A percentile compares a stretch with the other conserved stretches of the same genome.
phyloP scores from a whole-genome alignment of 2,797 vertebrate species.

The Falco naumanni region DNA sequence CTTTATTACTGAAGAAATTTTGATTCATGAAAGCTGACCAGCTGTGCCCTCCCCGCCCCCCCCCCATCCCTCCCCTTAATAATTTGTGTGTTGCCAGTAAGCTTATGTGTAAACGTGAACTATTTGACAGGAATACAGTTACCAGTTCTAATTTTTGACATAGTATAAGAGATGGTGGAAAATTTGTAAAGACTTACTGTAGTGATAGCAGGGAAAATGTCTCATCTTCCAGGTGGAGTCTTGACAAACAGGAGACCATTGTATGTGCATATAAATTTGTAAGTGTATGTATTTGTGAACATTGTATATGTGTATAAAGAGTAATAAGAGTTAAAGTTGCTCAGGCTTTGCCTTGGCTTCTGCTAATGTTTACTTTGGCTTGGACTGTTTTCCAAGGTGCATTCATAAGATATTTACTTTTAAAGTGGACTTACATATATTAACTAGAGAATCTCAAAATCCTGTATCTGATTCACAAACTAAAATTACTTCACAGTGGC shows the following conservation, averaged over 20 bases:
- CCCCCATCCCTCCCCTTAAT: background rate
- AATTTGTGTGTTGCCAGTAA: background rate
- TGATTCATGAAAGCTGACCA: slow-evolving; percentile 48
- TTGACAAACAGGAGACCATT: background rate
- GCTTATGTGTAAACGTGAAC: background rate
- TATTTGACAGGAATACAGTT: background rate
- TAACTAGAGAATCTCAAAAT: background rate
- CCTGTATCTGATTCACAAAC: background rate
- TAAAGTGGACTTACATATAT: background rate
- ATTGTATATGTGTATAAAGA: background rate
- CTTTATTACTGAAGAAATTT: slow-evolving; percentile 50
- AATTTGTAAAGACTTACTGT: background rate
- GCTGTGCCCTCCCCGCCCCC: background rate
- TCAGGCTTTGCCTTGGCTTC: background rate
- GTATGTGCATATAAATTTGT: background rate
- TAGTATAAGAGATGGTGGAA: background rate
- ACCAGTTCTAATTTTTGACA: slow-evolving; percentile 12
- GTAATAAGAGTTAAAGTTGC: background rate
- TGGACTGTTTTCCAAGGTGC: background rate
- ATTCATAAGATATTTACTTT: background rate
- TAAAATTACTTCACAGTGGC: background rate
- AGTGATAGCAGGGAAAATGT: background rate
- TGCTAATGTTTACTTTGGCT: background rate
- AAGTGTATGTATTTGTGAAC: background rate
- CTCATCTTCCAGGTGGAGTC: background rate